These are phyloP conservation scores for Biston stratarius DNA, from an alignment of 2,888 invertebrate species.

Conservation along the genomic window DNA sequence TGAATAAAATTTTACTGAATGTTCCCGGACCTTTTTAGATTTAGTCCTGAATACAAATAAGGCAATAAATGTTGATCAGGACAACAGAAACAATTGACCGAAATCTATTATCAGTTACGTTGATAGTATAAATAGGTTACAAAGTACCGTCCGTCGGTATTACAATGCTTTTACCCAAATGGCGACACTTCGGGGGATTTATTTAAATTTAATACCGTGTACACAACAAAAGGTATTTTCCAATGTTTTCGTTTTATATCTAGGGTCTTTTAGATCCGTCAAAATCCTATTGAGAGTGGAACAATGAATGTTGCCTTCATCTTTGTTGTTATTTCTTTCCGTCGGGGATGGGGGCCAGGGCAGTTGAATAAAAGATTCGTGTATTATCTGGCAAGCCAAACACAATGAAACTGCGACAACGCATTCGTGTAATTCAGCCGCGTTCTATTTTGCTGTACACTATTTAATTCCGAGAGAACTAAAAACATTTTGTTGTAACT, in stretches of 20 bases:
- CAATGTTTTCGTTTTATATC: constrained; percentile 56
- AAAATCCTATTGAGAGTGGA: constrained; percentile 77
- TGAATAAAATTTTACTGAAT: constrained; percentile 75
- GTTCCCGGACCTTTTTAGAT: constrained; percentile 72
- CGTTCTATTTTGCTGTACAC: constrained; percentile 67
- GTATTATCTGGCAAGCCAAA: constrained; percentile 73
- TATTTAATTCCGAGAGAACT: constrained; percentile 65
- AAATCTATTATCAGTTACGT: constrained; percentile 70
- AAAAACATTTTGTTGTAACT: constrained; percentile 18
- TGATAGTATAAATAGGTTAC: constrained; percentile 57
- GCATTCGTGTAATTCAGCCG: constrained; percentile 76
- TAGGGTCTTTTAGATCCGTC: constrained; percentile 62
- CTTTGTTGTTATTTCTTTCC: constrained; percentile 77
- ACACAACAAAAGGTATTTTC: constrained; percentile 53
- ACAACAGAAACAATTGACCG: constrained; percentile 75
- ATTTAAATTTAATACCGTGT: constrained; percentile 41
- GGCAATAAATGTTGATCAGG: constrained; percentile 80
- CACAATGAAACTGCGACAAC: constrained; percentile 78
- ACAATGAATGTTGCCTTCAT: constrained; percentile 81
- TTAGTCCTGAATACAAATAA: constrained; percentile 79
- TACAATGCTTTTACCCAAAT: constrained; percentile 37
- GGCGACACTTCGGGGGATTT: constrained; percentile 32
- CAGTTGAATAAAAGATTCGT: constrained; percentile 85
- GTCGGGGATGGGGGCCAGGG: constrained; percentile 67
- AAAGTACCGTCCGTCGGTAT: constrained; percentile 30